These are phyloP conservation scores for Drosophila miranda DNA, from an alignment of 1,140 invertebrate species.

Conservation along the genomic window DNA sequence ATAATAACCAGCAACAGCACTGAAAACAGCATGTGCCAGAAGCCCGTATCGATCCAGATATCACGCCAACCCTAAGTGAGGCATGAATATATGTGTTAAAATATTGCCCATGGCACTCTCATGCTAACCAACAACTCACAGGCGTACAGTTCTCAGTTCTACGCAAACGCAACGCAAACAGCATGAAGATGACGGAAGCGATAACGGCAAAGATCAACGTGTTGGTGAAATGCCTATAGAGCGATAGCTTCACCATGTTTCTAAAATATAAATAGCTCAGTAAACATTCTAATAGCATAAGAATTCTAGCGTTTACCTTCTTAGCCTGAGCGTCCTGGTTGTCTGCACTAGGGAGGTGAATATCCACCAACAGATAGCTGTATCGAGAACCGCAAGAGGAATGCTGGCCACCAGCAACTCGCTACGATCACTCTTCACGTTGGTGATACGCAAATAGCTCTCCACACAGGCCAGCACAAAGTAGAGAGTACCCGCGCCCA, in stretches of 20 bases:
- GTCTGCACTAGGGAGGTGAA: conserved; percentile 95
- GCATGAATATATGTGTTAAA: not conserved
- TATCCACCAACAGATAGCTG: conserved; percentile 92
- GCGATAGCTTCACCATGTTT: conserved; percentile 93
- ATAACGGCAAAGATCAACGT: conserved; percentile 94
- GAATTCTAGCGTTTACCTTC: conserved; percentile 84
- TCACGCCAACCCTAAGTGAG: conserved; percentile 91
- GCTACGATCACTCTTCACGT: conserved; percentile 86
- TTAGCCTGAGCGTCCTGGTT: conserved; percentile 91
- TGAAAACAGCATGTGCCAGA: conserved; percentile 96
- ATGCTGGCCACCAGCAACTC: conserved; percentile 89
- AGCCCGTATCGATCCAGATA: conserved; percentile 95
- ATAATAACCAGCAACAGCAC: conserved; percentile 94
- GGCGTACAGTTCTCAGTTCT: conserved; percentile 87
- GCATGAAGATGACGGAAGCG: conserved; percentile 94
- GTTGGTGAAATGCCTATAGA: conserved; percentile 97
- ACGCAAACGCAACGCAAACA: conserved; percentile 94
- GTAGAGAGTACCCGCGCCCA: conserved; percentile 91
- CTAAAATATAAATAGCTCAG: conserved; percentile 82
- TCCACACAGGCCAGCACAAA: conserved; percentile 92
- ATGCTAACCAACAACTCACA: conserved; percentile 84
- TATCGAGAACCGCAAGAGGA: conserved; percentile 88
- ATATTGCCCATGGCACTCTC: not conserved
- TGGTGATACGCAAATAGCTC: conserved; percentile 89
- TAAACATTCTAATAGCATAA: conserved; percentile 1